phyloP scores from a whole-genome alignment of 2,797 vertebrate genomes.

The Microhierax caerulescens region DNA sequence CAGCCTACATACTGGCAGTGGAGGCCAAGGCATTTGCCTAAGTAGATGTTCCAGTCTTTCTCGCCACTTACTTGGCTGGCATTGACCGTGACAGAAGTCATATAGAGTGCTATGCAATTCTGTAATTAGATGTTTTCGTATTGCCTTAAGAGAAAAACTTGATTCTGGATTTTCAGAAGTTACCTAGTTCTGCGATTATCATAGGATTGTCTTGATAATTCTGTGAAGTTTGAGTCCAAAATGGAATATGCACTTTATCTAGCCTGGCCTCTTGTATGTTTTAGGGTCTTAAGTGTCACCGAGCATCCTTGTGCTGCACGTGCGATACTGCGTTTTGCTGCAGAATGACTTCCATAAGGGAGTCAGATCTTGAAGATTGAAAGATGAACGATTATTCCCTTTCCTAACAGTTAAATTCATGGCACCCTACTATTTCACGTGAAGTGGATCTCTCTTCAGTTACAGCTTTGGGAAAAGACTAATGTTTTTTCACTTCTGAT shows the following conservation, averaged over 20 bases:
- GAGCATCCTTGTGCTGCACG: background rate
- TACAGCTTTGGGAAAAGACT: background rate
- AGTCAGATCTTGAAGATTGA: background rate
- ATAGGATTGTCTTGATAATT: background rate
- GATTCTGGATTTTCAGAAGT: background rate
- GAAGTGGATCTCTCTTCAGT: background rate
- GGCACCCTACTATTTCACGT: background rate
- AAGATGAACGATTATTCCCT: background rate
- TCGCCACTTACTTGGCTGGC: background rate
- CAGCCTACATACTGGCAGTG: background rate
- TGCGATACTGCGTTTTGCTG: background rate
- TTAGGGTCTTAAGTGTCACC: background rate
- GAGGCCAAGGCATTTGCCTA: background rate
- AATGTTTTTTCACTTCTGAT: background rate
- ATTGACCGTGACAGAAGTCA: too few relatives aligned
- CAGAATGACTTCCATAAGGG: background rate
- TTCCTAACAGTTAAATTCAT: background rate
- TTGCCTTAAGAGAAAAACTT: background rate
- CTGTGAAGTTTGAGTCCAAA: background rate
- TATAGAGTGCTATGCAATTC: background rate
- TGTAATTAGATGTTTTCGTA: background rate
- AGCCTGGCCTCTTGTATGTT: background rate
- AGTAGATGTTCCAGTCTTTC: background rate
- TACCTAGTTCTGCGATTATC: background rate
- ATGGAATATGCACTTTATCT: background rate